These are phyloP conservation scores for Eira barbara DNA, from an alignment of 2,113 vertebrate species.

Conservation along the genomic window DNA sequence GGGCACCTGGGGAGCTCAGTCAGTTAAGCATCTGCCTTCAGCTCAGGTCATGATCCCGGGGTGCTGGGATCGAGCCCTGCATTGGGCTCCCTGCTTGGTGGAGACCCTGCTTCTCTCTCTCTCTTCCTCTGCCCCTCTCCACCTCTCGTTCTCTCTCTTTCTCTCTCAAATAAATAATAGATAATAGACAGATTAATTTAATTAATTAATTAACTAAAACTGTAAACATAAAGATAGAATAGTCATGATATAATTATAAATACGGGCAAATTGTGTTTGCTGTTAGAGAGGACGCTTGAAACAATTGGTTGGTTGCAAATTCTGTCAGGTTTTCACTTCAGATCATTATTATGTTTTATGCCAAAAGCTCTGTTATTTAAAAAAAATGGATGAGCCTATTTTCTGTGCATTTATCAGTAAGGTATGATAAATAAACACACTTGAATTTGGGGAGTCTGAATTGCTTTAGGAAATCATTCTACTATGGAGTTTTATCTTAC, in stretches of 20 bases:
- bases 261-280: background rate
- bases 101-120: too few species aligned
- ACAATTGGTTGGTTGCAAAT: background rate
- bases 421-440: background rate
- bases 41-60: too few species aligned
- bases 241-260: background rate
- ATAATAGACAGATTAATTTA: too few species aligned
- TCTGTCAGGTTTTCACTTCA: constrained; percentile 13
- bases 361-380: background rate
- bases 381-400: background rate
- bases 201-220: background rate
- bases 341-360: background rate
- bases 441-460: background rate
- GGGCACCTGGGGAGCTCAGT: too few species aligned
- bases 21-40: too few species aligned
- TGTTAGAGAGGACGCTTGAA: background rate
- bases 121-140: too few species aligned
- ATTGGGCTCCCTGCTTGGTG: too few species aligned
- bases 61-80: rapidly evolving
- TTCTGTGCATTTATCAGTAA: background rate
- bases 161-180: background rate
- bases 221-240: background rate
- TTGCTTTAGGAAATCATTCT: background rate
- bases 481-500: background rate
- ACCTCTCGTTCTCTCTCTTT: too few species aligned